Evolutionary conservation across 2,888 invertebrate species (phyloP), one percentile per base, ranked within the genome.

Genomic region (Carcina quercana): DNA sequence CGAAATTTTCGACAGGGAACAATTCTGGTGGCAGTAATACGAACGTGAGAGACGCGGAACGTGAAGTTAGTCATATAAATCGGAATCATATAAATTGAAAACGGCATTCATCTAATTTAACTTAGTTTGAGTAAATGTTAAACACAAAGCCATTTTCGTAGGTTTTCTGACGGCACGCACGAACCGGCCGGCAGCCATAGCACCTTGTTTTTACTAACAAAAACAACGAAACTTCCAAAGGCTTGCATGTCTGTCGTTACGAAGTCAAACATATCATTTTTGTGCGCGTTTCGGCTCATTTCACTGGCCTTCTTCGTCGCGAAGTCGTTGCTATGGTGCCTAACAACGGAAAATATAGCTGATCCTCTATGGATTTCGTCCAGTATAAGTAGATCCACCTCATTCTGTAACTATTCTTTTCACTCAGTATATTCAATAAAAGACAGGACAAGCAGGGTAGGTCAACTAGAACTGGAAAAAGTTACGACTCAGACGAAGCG

Each of bases 241-340:
- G 56, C 59, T 64, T 61, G 62, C 61, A 57, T 65, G 60, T 63
- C 59, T 37, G 34, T 65, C 59, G 61, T 46, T n/a, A n/a, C n/a
- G n/a, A n/a, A 53, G 53, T 56, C 53, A 71, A 69, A 73, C 59
- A 64, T 68, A 71, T 69, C 56, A 69, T 67, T 68, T 70, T 69
- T 64, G 63, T 67, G 40, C 44, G 58, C 65, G 64, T 69, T 59
- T 60, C 69, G 72, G 57, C 61, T 69, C 70, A 71, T 74, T 74
- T 72, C 65, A 65, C 62, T 58, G 51, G 57, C 54, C 63, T 57
- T 67, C 61, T 67, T 61, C 50, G 57, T 69, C 66, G 57, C 70
- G 62, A 70, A 69, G 68, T 69, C 67, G 59, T 61, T 59, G 58
- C 53, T 59, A 37, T 34, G 53, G 67, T 66, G 69, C 69, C 69